Evolutionary conservation across 1,140 invertebrate genomes (phyloP).

Genomic region (Sitophilus oryzae): DNA sequence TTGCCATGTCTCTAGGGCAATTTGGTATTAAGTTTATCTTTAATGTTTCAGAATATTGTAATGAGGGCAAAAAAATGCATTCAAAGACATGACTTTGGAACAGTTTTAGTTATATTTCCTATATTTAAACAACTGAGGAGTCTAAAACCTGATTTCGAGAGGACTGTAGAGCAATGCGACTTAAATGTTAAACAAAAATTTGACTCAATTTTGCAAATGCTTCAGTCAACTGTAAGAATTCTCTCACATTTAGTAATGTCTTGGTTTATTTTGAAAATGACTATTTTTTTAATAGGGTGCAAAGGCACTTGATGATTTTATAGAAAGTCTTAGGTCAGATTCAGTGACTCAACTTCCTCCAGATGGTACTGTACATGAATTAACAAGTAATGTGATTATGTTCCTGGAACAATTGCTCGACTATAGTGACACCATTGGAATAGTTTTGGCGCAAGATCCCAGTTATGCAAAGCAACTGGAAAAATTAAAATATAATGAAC

Average conservation of each 20-base stretch:
- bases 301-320: constrained; percentile 87
- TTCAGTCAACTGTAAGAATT: constrained; percentile 65
- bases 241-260: background rate
- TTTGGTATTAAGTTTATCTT: no score
- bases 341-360: constrained; percentile 76
- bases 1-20: no score
- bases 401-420: constrained; percentile 79
- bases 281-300: constrained; percentile 56
- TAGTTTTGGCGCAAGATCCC: constrained; percentile 57
- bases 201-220: constrained; percentile 64
- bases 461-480: constrained; percentile 52
- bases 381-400: constrained; percentile 87
- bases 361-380: constrained; percentile 94
- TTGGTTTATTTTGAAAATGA: constrained; percentile 2
- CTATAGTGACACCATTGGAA: constrained; percentile 68
- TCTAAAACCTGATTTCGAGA: constrained; percentile 79
- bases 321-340: constrained; percentile 83
- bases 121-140: constrained; percentile 76
- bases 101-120: constrained; percentile 79
- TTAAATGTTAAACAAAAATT: constrained; percentile 65
- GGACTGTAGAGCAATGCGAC: constrained; percentile 69
- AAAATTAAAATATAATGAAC: constrained; percentile 45
- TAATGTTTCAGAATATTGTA: constrained; percentile 60
- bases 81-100: constrained; percentile 71
- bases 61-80: constrained; percentile 72